Base-by-base conservation (phyloP, 2,113 vertebrate species). In the Delphinus delphis region DNA sequence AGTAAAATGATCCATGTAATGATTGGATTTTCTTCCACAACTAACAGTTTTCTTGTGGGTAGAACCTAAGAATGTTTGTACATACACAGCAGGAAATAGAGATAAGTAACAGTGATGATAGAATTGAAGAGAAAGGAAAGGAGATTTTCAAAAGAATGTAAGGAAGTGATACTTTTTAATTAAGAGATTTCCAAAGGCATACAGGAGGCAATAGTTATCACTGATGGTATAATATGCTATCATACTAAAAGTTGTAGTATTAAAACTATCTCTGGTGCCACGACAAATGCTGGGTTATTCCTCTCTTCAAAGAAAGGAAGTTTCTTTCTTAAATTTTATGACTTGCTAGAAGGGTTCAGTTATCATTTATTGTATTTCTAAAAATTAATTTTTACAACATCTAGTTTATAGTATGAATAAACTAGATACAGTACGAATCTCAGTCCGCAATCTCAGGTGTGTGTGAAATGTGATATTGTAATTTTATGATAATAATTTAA, bases 141-240 rank as follows among this genome's bases (percentile, higher is more conserved):
- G 53, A 17, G 3, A 28, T 76, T 95, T 83, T 68, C 53, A 71
- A 68, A 81, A 44, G 50, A 73, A 63, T 20, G 8, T 44, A 8
- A 87, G 50, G n/a, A 95, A 91, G 77, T 55, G 12, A 91, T 87
- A 63, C 25, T 14, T 90, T 76, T 82, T 70, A 90, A 38, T 93
- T 83, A 77, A 65, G 76, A 8, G 91, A 55, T 50, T 95, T 83
- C 26, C 68, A 65, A 91, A 91, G 31, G 33, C 25, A 82, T 65
- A 62, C 2, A 85, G 60, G 28, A 81, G 41, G 25, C 53, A 89
- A 80, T 74, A 74, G 28, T 73, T 84, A 89, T 84, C 20, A 63
- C n/a, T 73, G 65, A 65, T 93, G 63, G 14, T n/a, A 65, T 84
- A 36, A 65, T 81, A 87, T 26, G 14, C 73, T 47, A 77, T 62